Base-by-base conservation (phyloP, 2,797 vertebrate genomes). In the Bradypodion ventrale region DNA sequence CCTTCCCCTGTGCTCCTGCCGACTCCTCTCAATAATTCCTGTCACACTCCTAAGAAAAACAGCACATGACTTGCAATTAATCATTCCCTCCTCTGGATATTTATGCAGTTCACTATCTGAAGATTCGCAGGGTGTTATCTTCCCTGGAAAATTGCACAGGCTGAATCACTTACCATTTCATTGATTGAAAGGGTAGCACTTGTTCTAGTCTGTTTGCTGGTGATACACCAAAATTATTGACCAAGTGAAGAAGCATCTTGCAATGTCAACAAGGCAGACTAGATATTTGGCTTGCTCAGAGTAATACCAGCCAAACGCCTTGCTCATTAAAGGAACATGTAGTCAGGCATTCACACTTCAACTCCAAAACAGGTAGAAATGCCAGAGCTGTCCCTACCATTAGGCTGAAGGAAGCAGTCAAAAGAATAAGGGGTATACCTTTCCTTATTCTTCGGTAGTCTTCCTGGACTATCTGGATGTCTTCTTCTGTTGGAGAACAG, bases 91-190 rank as follows among this genome's bases (percentile, higher is more conserved):
- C 63, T 88, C 82, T 66, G 4, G 0, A 56, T 32, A 1, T 75
- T 90, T 88, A 84, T 85, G 66, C 35, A 74, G 87, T 91, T 77
- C 81, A 42, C 60, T 82, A 12, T 73, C 69, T 78, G 27, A 80
- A 90, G 72, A 81, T 87, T 66, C 75, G 85, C 60, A 52, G 83
- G 89, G 62, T 56, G 83, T 85, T 90, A 83, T 6, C 0, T 89
- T 60, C 46, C 62, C 60, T 77, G 82, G 78, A 89, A 87, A 83
- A 35, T 86, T 68, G 75, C 77, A 83, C 56, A 19, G 42, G 83
- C 85, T 90, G 87, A 94, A 87, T 94, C 87, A 92, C 85, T 89
- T 86, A 86, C 56, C 9, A 59, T 27, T 35, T 85, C 75, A 75
- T n/a, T 91, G 87, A 85, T 79, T 85, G 84, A 77, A 92, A 91